Conservation (phyloP, 2,888 invertebrate species). For the Diarsia dahlii region DNA sequence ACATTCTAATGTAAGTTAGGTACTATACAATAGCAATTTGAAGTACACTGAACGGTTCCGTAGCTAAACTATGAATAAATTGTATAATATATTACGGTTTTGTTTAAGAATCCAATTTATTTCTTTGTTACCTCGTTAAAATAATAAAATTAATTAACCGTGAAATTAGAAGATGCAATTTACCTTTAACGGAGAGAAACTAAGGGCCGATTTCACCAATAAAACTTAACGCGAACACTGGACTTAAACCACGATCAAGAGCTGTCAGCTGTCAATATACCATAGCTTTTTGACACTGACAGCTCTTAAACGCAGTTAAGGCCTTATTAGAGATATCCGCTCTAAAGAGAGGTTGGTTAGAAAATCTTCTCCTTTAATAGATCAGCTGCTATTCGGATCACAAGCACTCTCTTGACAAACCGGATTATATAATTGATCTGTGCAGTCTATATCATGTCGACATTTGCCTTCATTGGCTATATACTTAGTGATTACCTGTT, state of each 20-base stretch:
- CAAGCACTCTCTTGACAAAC: slow-evolving; percentile 16
- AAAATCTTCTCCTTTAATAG: not conserved
- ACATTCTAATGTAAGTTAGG: slow-evolving; percentile 54
- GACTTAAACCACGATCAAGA: not conserved
- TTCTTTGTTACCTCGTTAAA: slow-evolving; percentile 43
- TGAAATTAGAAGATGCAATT: slow-evolving; percentile 50
- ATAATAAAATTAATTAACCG: slow-evolving; percentile 49
- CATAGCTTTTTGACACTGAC: not conserved
- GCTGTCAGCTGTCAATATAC: not conserved
- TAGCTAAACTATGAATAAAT: slow-evolving; percentile 38
- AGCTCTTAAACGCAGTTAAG: not conserved
- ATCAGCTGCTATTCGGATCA: slow-evolving; percentile 2
- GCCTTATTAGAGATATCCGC: not conserved
- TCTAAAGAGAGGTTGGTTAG: not conserved
- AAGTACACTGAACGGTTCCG: slow-evolving; percentile 21
- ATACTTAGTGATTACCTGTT: slow-evolving; percentile 24
- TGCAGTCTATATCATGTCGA: slow-evolving; percentile 32
- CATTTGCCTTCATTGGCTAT: slow-evolving; percentile 21
- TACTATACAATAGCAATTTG: slow-evolving; percentile 23
- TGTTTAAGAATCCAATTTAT: slow-evolving; percentile 45
- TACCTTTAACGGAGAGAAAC: slow-evolving; percentile 29
- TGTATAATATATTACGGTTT: slow-evolving; percentile 43
- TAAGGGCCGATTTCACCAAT: slow-evolving; percentile 7
- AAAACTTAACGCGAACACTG: not conserved
- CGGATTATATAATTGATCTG: slow-evolving; percentile 24